A percentile compares a stretch with the other conserved stretches of the same genome.
Evolutionary conservation across 1,140 invertebrate genomes (phyloP).

Genomic region (Macrobrachium rosenbergii): DNA sequence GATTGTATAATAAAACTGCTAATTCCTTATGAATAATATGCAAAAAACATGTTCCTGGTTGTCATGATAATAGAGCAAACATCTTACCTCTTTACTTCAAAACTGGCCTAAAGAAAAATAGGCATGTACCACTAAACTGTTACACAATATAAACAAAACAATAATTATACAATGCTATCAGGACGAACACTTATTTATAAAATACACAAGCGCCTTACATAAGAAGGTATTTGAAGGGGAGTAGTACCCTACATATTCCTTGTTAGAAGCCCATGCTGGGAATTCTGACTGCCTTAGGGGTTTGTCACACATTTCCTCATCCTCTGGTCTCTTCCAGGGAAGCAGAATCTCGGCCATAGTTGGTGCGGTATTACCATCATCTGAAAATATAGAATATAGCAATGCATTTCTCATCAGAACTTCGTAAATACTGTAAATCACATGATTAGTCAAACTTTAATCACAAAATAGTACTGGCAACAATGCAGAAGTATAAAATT

Average conservation of each 20-base stretch:
- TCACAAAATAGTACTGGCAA: too few species aligned
- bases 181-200: too few species aligned
- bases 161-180: background rate
- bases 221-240: slow-evolving; percentile 91
- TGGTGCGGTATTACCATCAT: slow-evolving; percentile 64
- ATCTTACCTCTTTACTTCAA: too few species aligned
- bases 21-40: too few species aligned
- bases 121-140: too few species aligned
- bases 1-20: too few species aligned
- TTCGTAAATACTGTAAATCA: too few species aligned
- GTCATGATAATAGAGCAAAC: too few species aligned
- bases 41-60: too few species aligned
- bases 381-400: slow-evolving; percentile 24
- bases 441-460: too few species aligned
- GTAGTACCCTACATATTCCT: slow-evolving; percentile 91
- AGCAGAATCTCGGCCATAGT: slow-evolving; percentile 70
- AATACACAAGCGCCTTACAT: slow-evolving; percentile 74
- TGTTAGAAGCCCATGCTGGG: slow-evolving; percentile 91
- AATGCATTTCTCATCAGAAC: background rate
- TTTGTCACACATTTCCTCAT: slow-evolving; percentile 75
- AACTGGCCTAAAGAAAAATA: too few species aligned
- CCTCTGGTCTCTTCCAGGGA: slow-evolving; percentile 87
- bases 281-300: slow-evolving; percentile 90
- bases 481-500: too few species aligned
- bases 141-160: background rate